Percentiles rank a stretch among this genome's conserved stretches.
Conservation (phyloP, 2,113 vertebrate genomes). For the Cyanoderma ruficeps region DNA sequence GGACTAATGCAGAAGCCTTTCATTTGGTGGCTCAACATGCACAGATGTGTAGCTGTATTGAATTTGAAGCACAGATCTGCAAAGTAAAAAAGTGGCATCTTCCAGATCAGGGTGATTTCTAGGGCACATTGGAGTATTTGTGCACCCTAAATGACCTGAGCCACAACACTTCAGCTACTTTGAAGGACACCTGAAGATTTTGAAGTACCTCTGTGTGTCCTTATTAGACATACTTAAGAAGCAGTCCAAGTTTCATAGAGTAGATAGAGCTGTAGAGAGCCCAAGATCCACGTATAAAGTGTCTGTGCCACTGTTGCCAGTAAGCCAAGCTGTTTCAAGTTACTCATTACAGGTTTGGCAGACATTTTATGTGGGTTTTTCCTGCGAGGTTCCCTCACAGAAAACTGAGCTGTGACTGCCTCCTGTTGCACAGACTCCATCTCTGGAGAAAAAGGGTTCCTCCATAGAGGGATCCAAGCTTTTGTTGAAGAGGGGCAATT, state of each 20-base stretch:
- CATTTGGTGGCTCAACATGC: neutral
- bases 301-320: neutral
- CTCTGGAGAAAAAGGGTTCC: neutral
- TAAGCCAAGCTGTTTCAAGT: neutral
- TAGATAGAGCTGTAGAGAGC: neutral
- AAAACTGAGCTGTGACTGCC: rapidly evolving
- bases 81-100: neutral
- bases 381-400: neutral
- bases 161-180: neutral
- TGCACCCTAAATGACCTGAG: neutral
- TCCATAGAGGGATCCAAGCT: neutral
- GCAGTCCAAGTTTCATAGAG: neutral
- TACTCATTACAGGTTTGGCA: neutral
- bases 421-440: rapidly evolving
- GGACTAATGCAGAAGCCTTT: neutral
- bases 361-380: neutral
- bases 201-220: neutral
- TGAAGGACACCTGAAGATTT: neutral
- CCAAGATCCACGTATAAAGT: neutral
- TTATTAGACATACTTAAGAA: neutral
- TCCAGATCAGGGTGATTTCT: neutral
- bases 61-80: neutral
- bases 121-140: neutral
- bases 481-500: neutral
- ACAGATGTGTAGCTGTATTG: neutral